These are phyloP conservation scores for Cynodonichthys magdalenae DNA, from an alignment of 2,797 vertebrate species.

Conservation along the genomic window DNA sequence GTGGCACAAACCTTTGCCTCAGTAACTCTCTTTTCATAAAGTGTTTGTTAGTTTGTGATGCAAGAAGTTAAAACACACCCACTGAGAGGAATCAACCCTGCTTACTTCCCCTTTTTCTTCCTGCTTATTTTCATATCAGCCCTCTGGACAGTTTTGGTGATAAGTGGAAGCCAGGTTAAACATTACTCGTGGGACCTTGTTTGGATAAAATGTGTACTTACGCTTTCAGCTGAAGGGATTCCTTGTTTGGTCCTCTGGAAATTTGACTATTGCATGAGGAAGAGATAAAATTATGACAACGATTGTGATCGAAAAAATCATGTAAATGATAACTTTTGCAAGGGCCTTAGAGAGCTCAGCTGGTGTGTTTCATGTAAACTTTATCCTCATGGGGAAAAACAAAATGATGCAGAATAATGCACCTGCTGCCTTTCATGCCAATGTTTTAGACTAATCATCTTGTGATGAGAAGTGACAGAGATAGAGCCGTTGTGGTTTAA, in stretches of 20 bases:
- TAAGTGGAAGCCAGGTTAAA: conserved; percentile 52
- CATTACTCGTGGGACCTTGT: conserved; percentile 32
- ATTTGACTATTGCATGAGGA: neutral
- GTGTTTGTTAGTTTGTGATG: conserved; percentile 65
- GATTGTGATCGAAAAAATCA: too few species aligned
- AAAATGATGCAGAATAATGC: neutral
- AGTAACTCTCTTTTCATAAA: conserved; percentile 60
- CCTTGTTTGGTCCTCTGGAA: neutral
- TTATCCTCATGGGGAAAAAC: too few species aligned
- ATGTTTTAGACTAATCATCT: too few species aligned
- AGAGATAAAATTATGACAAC: neutral
- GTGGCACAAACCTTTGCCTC: conserved; percentile 49
- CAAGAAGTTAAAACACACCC: conserved; percentile 79
- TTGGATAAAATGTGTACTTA: neutral
- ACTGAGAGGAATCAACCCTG: conserved; percentile 74
- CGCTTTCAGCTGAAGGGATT: neutral
- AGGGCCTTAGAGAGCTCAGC: neutral
- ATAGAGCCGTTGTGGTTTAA: too few species aligned
- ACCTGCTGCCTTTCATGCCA: too few species aligned
- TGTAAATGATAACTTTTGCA: conserved; percentile 13
- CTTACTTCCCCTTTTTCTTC: conserved; percentile 85
- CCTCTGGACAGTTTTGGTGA: conserved; percentile 64
- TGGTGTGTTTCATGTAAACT: neutral
- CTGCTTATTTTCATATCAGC: conserved; percentile 85
- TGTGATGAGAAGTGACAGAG: too few species aligned